phyloP scores from a whole-genome alignment of 2,888 invertebrate species.

The Pseudococcus longispinus region DNA sequence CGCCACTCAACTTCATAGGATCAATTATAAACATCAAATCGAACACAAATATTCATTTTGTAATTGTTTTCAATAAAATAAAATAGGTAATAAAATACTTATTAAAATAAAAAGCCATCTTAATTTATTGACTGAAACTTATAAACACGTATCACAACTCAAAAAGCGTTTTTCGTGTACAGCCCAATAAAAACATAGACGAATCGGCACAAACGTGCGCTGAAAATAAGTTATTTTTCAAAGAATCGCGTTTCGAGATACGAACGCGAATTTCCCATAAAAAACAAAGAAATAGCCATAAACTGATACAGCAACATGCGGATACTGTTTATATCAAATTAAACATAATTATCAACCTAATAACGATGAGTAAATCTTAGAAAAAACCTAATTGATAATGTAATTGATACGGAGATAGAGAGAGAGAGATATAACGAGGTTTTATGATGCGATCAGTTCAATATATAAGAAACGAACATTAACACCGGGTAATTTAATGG shows the following conservation, averaged over 20 bases:
- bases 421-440: neutral
- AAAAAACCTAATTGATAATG: neutral
- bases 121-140: neutral
- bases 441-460: neutral
- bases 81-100: neutral
- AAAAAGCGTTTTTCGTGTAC: neutral
- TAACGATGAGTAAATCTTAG: neutral
- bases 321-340: neutral
- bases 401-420: neutral
- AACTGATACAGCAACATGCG: neutral
- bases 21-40: neutral
- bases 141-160: conserved; percentile 12
- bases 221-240: neutral
- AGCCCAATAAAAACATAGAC: neutral
- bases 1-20: neutral
- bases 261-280: neutral
- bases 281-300: neutral
- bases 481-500: neutral
- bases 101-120: neutral
- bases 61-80: neutral
- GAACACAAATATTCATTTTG: neutral
- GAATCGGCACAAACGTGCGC: neutral
- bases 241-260: neutral
- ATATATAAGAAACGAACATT: neutral
- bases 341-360: neutral